phyloP scores from a whole-genome alignment of 2,113 vertebrate genomes.

The Oncorhynchus masou region DNA sequence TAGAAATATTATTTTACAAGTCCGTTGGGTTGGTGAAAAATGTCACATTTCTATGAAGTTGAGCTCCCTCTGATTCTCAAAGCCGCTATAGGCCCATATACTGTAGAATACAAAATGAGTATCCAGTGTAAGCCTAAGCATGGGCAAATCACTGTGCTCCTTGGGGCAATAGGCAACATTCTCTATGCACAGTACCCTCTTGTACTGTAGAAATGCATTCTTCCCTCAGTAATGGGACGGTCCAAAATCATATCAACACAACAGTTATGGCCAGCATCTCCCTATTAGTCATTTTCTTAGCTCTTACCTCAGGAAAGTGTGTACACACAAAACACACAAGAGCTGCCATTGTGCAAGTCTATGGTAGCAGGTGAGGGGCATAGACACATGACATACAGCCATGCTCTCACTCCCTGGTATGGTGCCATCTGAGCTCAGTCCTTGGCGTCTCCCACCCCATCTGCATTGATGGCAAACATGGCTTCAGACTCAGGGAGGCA shows the following conservation, averaged over 20 bases:
- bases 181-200: not conserved
- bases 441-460: conserved; percentile 87
- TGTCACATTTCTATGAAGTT: not conserved
- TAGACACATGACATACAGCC: not conserved
- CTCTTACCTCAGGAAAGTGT: not conserved
- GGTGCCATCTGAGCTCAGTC: conserved; percentile 76
- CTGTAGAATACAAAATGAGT: not conserved
- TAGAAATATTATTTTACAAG: not conserved
- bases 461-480: conserved; percentile 88
- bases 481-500: conserved; percentile 90
- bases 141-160: not conserved
- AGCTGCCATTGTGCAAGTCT: not conserved
- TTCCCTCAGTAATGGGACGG: not conserved
- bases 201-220: not conserved
- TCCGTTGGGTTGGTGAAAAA: not conserved
- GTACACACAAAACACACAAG: not conserved
- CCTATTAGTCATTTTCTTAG: not conserved
- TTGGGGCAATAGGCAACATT: not conserved
- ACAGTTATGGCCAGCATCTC: not conserved
- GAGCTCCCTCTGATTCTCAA: not conserved
- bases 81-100: not conserved
- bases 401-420: not conserved
- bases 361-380: not conserved
- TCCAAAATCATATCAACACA: not conserved
- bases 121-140: not conserved